Conservation (phyloP, 53 echinoderm and acorn worm species). For the Actinopyga echinites region DNA sequence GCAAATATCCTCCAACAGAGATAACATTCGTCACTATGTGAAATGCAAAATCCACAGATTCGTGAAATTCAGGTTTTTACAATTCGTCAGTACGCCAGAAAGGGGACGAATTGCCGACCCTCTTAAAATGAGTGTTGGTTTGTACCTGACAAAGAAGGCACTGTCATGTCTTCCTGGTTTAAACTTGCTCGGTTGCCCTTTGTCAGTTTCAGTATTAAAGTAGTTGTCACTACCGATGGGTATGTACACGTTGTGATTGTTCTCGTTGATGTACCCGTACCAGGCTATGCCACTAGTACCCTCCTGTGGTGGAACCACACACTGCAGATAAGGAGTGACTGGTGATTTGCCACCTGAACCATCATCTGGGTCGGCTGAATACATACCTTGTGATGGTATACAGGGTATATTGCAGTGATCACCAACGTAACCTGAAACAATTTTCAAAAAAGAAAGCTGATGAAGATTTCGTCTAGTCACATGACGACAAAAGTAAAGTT, state of each 20-base stretch:
- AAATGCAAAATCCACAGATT: too few relatives aligned
- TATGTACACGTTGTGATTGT: slow-evolving; percentile 82
- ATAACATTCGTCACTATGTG: too few relatives aligned
- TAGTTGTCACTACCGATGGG: slow-evolving; percentile 77
- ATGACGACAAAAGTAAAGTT: too few relatives aligned
- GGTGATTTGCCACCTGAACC: slow-evolving; percentile 63
- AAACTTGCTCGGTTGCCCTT: slow-evolving; percentile 84
- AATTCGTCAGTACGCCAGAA: too few relatives aligned
- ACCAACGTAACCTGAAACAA: background rate
- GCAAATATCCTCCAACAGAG: background rate
- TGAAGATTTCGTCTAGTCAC: too few relatives aligned
- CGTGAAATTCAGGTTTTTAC: too few relatives aligned
- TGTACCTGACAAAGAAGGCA: slow-evolving; percentile 68
- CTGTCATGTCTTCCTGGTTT: slow-evolving; percentile 77
- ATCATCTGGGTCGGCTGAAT: slow-evolving; percentile 66
- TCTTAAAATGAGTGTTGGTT: background rate
- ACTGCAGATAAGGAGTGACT: slow-evolving; percentile 69
- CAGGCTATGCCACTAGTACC: slow-evolving; percentile 67
- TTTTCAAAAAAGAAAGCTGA: background rate
- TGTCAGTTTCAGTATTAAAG: slow-evolving; percentile 56
- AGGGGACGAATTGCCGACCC: too few relatives aligned
- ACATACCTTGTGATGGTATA: slow-evolving; percentile 68
- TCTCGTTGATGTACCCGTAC: slow-evolving; percentile 84
- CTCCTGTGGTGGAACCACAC: slow-evolving; percentile 54
- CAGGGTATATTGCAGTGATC: slow-evolving; percentile 60